Conservation (phyloP, 1,140 invertebrate species). For the Latrodectus geometricus region DNA sequence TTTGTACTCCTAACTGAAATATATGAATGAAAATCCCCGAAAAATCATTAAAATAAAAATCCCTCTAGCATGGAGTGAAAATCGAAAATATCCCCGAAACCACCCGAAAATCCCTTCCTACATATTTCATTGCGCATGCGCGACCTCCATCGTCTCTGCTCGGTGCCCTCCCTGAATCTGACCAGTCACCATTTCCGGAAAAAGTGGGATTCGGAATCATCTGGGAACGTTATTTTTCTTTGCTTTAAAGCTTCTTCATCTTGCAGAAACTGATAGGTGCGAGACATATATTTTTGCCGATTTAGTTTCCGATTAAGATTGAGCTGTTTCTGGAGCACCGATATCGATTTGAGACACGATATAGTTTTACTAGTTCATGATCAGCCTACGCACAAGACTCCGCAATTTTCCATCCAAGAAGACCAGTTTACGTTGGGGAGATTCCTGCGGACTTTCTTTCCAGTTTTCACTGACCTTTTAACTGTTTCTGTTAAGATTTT, state of each 20-base stretch:
- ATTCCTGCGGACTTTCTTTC: slow-evolving; percentile 58
- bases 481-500: neutral
- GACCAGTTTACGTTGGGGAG: slow-evolving; percentile 65
- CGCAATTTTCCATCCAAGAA: slow-evolving; percentile 65
- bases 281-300: neutral
- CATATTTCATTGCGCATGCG: slow-evolving; percentile 31
- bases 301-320: neutral
- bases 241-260: neutral
- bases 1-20: neutral
- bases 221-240: neutral
- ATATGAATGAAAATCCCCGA: neutral
- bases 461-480: slow-evolving; percentile 31
- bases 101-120: slow-evolving; percentile 27
- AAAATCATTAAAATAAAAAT: slow-evolving; percentile 14
- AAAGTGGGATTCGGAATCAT: slow-evolving; percentile 10
- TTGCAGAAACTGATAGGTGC: neutral
- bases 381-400: slow-evolving; percentile 56
- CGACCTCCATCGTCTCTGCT: slow-evolving; percentile 50
- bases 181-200: slow-evolving; percentile 40
- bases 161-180: slow-evolving; percentile 13
- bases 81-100: slow-evolving; percentile 24
- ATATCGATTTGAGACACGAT: neutral
- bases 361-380: slow-evolving; percentile 52
- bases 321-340: neutral
- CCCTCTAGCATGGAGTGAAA: slow-evolving; percentile 6